Percentiles rank a stretch among this genome's conserved stretches.
These are phyloP conservation scores for Drosophila rubida DNA, from an alignment of 2,888 invertebrate species.

Conservation along the genomic window DNA sequence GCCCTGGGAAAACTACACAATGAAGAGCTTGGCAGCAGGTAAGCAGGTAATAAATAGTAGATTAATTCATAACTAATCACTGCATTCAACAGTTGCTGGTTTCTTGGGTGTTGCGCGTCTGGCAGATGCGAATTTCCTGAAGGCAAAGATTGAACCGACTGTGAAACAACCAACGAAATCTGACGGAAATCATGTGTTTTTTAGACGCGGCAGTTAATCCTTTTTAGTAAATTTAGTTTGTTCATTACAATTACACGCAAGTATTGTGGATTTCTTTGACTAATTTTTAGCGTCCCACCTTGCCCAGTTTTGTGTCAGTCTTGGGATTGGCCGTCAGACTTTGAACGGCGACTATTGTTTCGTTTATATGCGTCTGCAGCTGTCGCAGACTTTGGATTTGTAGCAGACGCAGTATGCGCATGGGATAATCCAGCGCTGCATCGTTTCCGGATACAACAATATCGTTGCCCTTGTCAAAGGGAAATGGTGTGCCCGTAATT, in stretches of 20 bases:
- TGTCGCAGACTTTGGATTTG: constrained; percentile 86
- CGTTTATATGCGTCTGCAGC: constrained; percentile 97
- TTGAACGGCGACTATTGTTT: constrained; percentile 96
- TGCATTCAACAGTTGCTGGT: constrained; percentile 85
- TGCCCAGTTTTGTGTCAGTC: constrained; percentile 96
- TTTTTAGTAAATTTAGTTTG: constrained; percentile 41
- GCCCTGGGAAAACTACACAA: constrained; percentile 63
- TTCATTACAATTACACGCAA: constrained; percentile 31
- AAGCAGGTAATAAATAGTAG: constrained; percentile 24
- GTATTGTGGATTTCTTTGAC: neutral
- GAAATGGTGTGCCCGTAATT: constrained; percentile 88
- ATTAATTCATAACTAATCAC: neutral
- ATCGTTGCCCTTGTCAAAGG: constrained; percentile 88
- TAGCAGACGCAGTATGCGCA: constrained; percentile 91
- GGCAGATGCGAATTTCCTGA: constrained; percentile 83
- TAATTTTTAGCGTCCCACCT: constrained; percentile 90
- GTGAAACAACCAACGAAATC: constrained; percentile 26
- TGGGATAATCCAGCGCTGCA: constrained; percentile 88
- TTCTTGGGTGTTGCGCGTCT: constrained; percentile 87
- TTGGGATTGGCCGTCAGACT: constrained; percentile 97
- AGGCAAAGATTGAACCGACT: constrained; percentile 44
- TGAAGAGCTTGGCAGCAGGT: constrained; percentile 71
- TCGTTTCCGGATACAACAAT: constrained; percentile 87
- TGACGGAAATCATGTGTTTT: constrained; percentile 38
- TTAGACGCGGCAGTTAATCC: constrained; percentile 48